Conservation (phyloP, 1,140 invertebrate genomes). For the Diplogasteroides magnus region DNA sequence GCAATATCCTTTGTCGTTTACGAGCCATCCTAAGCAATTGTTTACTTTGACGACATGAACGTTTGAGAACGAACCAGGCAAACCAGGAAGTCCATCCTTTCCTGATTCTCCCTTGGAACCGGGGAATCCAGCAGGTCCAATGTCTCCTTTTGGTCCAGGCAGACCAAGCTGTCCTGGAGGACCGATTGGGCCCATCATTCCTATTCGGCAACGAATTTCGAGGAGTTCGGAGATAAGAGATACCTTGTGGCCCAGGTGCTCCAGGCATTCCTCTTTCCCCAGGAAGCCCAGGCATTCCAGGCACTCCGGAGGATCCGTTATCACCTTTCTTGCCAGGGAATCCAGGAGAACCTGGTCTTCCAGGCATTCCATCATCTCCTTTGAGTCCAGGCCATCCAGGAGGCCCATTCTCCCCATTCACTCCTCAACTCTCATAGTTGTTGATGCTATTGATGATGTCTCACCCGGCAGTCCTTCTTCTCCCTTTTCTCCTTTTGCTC, state of each 20-base stretch:
- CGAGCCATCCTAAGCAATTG: conserved; percentile 30
- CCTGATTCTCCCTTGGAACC: conserved; percentile 29
- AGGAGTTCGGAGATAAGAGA: conserved; percentile 6
- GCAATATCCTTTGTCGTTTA: conserved; percentile 39
- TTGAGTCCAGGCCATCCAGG: conserved; percentile 35
- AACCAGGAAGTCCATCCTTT: conserved; percentile 32
- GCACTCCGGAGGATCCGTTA: conserved; percentile 27
- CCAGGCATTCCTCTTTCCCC: conserved; percentile 35
- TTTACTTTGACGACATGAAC: not conserved
- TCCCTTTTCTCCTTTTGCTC: conserved; percentile 24
- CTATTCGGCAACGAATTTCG: no score
- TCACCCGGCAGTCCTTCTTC: not conserved
- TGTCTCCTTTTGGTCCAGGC: conserved; percentile 31
- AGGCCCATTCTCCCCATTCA: conserved; percentile 1
- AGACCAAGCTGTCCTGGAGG: conserved; percentile 33
- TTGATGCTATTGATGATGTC: not conserved
- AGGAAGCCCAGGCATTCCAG: conserved; percentile 30
- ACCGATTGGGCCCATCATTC: conserved; percentile 36
- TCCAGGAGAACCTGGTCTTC: conserved; percentile 35
- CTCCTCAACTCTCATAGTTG: not conserved
- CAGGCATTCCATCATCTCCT: conserved; percentile 31
- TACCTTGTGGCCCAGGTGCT: conserved; percentile 32
- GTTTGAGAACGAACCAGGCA: conserved; percentile 14
- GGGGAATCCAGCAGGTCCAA: conserved; percentile 30
- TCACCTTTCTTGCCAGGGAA: conserved; percentile 29